phyloP scores from a whole-genome alignment of 2,797 vertebrate species.

The Loriculus beryllinus region DNA sequence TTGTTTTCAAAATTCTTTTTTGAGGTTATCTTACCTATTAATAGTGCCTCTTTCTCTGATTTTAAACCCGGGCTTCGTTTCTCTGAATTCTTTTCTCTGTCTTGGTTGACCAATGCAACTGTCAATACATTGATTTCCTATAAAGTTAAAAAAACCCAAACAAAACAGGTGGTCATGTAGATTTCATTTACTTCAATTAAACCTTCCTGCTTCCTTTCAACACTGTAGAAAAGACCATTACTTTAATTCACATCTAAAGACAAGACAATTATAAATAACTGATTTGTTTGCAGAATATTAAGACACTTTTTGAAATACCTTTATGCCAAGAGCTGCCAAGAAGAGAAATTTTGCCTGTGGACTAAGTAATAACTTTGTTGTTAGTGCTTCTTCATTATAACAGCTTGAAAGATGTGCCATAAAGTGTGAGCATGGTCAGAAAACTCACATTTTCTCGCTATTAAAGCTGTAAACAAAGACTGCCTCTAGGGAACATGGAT shows the following conservation, averaged over 20 bases:
- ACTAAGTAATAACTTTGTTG: conserved; percentile 15
- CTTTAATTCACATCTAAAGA: conserved; percentile 52
- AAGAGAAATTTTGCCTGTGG: not conserved
- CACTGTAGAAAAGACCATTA: conserved; percentile 29
- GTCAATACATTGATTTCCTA: conserved; percentile 87
- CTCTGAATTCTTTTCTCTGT: conserved; percentile 84
- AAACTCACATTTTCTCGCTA: conserved; percentile 45
- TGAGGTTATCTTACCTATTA: conserved; percentile 85
- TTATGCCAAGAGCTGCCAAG: not conserved
- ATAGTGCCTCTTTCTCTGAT: conserved; percentile 92
- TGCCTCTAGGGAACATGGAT: not conserved
- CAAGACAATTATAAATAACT: conserved; percentile 52
- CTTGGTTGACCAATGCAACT: conserved; percentile 79
- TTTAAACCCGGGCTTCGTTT: conserved; percentile 79
- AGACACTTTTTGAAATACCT: not conserved
- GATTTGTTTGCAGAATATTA: conserved; percentile 31
- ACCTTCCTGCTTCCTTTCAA: conserved; percentile 21
- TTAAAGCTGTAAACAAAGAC: conserved; percentile 25
- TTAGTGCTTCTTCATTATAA: conserved; percentile 14
- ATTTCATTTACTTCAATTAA: conserved; percentile 39
- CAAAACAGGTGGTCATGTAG: conserved; percentile 32
- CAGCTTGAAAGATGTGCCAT: not conserved
- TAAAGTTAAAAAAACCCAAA: conserved; percentile 30
- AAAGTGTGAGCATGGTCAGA: conserved; percentile 19
- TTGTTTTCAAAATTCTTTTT: not conserved